Percentiles rank a stretch among this genome's conserved stretches.
These are phyloP conservation scores for Lagorchestes hirsutus DNA, from an alignment of 2,797 vertebrate species.

Conservation along the genomic window DNA sequence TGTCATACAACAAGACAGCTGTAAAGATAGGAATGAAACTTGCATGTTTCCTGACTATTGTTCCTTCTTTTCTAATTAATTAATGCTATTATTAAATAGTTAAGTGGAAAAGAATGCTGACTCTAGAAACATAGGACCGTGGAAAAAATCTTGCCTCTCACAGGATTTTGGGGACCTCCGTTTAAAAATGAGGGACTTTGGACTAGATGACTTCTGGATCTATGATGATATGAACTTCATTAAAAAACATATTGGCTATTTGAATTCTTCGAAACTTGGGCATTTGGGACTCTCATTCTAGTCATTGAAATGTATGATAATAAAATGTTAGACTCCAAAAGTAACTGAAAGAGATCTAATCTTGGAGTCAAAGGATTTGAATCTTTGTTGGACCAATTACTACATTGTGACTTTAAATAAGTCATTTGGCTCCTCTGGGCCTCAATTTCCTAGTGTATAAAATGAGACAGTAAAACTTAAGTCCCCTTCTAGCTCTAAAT, in stretches of 20 bases:
- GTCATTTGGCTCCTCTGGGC: not conserved
- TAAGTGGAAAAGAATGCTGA: not conserved
- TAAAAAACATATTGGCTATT: not conserved
- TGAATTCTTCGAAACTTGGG: not conserved
- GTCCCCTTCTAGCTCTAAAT: not conserved
- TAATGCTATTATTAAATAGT: not conserved
- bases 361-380: not conserved
- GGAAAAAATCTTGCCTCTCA: not conserved
- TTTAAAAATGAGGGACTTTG: not conserved
- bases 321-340: not conserved
- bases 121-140: not conserved
- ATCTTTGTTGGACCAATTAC: not conserved
- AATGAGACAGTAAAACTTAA: not conserved
- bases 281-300: not conserved
- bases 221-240: not conserved
- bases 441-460: not conserved
- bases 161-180: not conserved
- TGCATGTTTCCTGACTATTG: not conserved
- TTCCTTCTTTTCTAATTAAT: slow-evolving; percentile 24
- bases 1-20: not conserved
- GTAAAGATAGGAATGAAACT: slow-evolving; percentile 5
- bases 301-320: not conserved
- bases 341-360: not conserved
- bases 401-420: not conserved
- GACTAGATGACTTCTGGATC: not conserved